A percentile compares a stretch with the other conserved stretches of the same genome.
These are phyloP conservation scores for Bolinopsis microptera DNA, from an alignment of 37 sponge, comb jelly and placozoan genomes.

Conservation along the genomic window DNA sequence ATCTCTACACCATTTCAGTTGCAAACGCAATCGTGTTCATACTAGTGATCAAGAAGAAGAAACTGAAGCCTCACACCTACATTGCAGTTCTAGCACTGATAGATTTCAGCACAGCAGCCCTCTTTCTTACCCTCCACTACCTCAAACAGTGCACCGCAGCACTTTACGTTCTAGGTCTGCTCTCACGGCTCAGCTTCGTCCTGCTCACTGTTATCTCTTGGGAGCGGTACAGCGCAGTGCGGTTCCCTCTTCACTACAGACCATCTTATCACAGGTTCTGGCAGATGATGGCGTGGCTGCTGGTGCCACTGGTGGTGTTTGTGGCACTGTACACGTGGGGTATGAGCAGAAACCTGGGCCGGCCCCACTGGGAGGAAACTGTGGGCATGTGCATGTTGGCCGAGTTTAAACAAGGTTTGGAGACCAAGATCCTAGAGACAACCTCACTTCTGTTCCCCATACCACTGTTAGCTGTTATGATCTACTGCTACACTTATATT, in stretches of 20 bases:
- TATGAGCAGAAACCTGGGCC: neutral
- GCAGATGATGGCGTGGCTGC: slow-evolving; percentile 13
- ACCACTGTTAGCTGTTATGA: neutral
- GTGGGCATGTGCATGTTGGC: slow-evolving; percentile 18
- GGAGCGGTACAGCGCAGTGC: slow-evolving; percentile 1
- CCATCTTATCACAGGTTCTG: neutral
- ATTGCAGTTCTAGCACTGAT: neutral
- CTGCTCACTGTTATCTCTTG: neutral
- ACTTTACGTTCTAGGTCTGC: neutral
- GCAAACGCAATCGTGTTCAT: neutral
- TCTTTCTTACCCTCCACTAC: neutral
- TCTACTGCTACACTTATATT: slow-evolving; percentile 14
- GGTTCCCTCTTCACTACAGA: neutral
- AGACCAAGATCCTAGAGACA: neutral
- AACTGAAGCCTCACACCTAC: slow-evolving; percentile 27
- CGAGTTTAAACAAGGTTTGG: neutral
- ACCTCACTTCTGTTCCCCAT: neutral
- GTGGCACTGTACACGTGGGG: slow-evolving; percentile 26
- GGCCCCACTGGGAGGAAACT: neutral
- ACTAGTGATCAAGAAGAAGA: neutral
- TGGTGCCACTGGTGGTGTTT: neutral
- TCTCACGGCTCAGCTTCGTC: slow-evolving; percentile 10
- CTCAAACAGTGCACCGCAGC: neutral
- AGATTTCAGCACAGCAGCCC: neutral
- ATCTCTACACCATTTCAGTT: too few relatives aligned